Conservation (phyloP, 2,888 invertebrate species). For the Syrista parreyssii region DNA sequence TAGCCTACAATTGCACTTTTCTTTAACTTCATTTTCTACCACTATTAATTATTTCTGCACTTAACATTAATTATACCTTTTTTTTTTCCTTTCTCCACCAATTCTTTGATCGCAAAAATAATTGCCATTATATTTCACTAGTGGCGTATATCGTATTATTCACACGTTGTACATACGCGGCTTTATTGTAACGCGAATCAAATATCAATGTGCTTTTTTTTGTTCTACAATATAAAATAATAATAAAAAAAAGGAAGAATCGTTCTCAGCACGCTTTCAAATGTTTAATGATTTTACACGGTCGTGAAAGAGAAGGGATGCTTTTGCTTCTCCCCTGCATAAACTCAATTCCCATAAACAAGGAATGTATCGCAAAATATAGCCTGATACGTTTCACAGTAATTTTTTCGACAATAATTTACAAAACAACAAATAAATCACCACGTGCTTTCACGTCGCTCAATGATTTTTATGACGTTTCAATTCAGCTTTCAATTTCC, state of each 20-base stretch:
- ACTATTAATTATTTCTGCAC: slow-evolving; percentile 7
- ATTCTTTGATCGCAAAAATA: slow-evolving; percentile 16
- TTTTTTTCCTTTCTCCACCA: slow-evolving; percentile 12
- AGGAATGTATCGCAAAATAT: slow-evolving; percentile 4
- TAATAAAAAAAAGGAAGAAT: background rate
- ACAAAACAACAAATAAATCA: too few relatives aligned
- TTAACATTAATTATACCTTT: slow-evolving; percentile 17
- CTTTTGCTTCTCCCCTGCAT: slow-evolving; percentile 11
- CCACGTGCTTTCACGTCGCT: too few relatives aligned
- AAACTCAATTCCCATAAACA: background rate
- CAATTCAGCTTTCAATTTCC: too few relatives aligned
- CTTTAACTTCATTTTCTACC: background rate
- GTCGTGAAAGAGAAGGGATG: slow-evolving; percentile 17
- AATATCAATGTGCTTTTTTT: slow-evolving; percentile 5
- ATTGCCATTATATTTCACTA: slow-evolving; percentile 28
- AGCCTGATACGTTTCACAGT: slow-evolving; percentile 14
- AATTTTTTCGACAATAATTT: background rate
- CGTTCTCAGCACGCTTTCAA: background rate
- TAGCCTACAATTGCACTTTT: slow-evolving; percentile 2
- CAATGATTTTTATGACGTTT: too few relatives aligned
- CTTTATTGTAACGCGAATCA: slow-evolving; percentile 7
- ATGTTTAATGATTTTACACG: background rate
- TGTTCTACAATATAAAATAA: too few relatives aligned
- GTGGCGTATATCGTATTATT: background rate
- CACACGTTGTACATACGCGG: slow-evolving; percentile 19